Base-by-base conservation (phyloP, 2,113 vertebrate genomes). In the Pterocles gutturalis region DNA sequence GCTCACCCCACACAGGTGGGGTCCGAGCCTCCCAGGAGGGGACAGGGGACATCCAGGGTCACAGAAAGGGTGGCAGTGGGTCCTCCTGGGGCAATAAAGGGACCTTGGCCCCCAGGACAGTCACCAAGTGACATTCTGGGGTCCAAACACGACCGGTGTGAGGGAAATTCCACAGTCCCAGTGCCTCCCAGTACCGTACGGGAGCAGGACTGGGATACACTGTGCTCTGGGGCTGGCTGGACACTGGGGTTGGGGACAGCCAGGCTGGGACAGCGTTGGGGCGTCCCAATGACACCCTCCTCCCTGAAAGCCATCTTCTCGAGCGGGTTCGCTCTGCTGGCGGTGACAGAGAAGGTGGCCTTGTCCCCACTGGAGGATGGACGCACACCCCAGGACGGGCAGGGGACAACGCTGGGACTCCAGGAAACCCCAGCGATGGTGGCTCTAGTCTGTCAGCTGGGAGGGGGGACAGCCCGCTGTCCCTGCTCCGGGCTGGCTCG, bases 101-200 rank as follows among this genome's bases (percentile, higher is more conserved):
- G 54, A 28, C 38, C 26, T 4, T 5, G 65, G 38, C 38, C 78
- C 4, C 2, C 2, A 4, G 34, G 10, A 13, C 8, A 9, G 7
- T 26, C 3, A 5, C 41, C 2, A 3, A 19, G 26, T 33, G 21
- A 8, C 20, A 4, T 4, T 45, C 5, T 31, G 3, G 0, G 28
- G 13, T 26, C 31, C 21, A 18, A 51, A 12, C 13, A 5, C 0
- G 1, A 8, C 7, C 53, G 5, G 13, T 1, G 8, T 5, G 3
- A 48, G 48, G 18, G 26, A 12, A 71, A 64, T 2, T 4, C 11
- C 29, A 7, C 19, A 2, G 31, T 28, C 70, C 75, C 0, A 6
- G 36, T 0, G 5, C 72, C 53, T 26, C 54, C 5, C 0, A 22
- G 8, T 19, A 5, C 3, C 0, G 3, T 6, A 8, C 0, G 22